Base-by-base conservation (phyloP, 2,888 invertebrate genomes). In the Rhagium mordax region DNA sequence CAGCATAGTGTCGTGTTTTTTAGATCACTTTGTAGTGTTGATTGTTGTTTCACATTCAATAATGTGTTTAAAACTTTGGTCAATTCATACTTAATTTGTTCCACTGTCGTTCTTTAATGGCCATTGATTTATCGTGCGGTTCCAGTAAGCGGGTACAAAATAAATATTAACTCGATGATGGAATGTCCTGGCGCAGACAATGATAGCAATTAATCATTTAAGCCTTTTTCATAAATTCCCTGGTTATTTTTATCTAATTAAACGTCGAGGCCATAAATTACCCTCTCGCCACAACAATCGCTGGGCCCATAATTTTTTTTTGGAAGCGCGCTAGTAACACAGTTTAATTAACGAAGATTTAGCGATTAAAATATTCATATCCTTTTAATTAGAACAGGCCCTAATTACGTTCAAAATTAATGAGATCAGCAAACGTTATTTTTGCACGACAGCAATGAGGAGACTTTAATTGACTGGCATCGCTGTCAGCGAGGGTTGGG, bases 371-470 rank as follows among this genome's bases (percentile, higher is more conserved):
- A 82, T 81, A 82, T 82, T 80, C 79, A 80, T 79, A 79, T 78
- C 78, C 75, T 78, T 80, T 82, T 82, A 82, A 82, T 82, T 82
- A 82, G 75, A 77, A 76, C 78, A 75, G 75, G 65, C 33, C 65
- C 53, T 65, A 65, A 65, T 65, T 65, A 65, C 65, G 65, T 20
- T 41, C 21, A 10, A 53, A 81, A 79, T 78, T 81, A 80, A 81
- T 74, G 80, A 81, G 79, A 78, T 82, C 80, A 74, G 78, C 78
- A 77, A 65, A 61, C 59, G 70, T 74, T 68, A 72, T 74, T 74
- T 69, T 53, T 41, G 53, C 65, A 65, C 20, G 65, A 41, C 65
- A 29, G 64, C 16, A 15, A 53, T 18, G 18, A 49, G 24, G 53
- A 18, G 51, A 33, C 33, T 60, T 18, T 70, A 61, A 61, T 65